Base-by-base conservation (phyloP, 2,888 invertebrate genomes). In the Teleogryllus oceanicus region DNA sequence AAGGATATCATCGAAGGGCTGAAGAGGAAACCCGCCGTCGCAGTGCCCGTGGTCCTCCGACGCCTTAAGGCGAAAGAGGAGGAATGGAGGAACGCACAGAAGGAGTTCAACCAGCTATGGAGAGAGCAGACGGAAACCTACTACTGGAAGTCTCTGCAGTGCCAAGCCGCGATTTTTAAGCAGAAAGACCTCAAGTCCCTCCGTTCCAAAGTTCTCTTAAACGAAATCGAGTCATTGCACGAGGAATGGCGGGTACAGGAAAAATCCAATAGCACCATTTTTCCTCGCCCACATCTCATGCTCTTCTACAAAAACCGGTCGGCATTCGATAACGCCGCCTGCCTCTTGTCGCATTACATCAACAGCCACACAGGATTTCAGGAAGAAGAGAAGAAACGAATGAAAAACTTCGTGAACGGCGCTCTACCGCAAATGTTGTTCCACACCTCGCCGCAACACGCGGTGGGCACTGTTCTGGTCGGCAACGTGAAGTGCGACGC, bases 41-140 rank as follows among this genome's bases (percentile, higher is more conserved):
- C 78, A 10, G 50, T 78, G n/a, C 51, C 78, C 50, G 78, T 78
- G 50, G 50, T 13, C 1, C 18, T 78, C 16, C 51, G 37, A 20
- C 49, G n/a, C n/a, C n/a, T 51, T 3, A 49, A 78, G 50, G 49
- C 78, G n/a, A 78, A 78, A n/a, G 78, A 78, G 20, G 78, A 78
- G 5, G 78, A 78, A 50, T 78, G 78, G 78, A 49, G 78, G n/a
- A 51, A 49, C 18, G 50, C 78, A 21, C 49, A 78, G 51, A 78
- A 62, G 62, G 62, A 62, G 62, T 62, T 62, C 62, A 62, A 62
- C 62, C 13, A 62, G 62, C 16, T 62, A 8, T 62, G 62, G 62
- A 62, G 62, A 11, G 62, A 62, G 62, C 62, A 62, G 62, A 62
- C 13, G 8, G 62, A 62, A 62, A 62, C 13, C 8, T 62, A 62